These are phyloP conservation scores for Ceuthmochares aereus DNA, from an alignment of 2,113 vertebrate genomes.

Conservation along the genomic window DNA sequence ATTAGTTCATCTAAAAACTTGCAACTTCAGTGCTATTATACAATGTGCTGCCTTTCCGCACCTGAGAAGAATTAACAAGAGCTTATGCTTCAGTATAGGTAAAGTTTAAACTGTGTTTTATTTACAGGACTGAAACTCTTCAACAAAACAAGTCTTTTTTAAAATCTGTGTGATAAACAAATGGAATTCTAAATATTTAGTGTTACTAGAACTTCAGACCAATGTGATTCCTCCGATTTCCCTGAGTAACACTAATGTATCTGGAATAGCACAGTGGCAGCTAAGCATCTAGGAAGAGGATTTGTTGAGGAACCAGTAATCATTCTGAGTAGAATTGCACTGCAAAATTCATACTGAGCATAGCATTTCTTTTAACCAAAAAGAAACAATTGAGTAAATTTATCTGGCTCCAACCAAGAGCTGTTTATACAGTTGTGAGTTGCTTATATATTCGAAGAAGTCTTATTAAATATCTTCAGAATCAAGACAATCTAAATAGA, in stretches of 20 bases:
- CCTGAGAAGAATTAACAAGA: neutral
- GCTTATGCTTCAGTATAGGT: neutral
- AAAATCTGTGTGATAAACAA: neutral
- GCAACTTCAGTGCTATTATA: neutral
- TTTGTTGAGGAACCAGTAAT: neutral
- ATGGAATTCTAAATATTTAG: neutral
- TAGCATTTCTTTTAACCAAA: neutral
- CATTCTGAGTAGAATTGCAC: neutral
- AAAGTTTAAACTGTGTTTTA: neutral
- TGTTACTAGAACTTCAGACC: neutral
- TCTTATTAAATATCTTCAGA: neutral
- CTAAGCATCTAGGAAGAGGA: neutral
- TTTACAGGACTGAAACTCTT: neutral
- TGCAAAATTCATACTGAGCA: neutral
- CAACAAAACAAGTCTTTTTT: neutral
- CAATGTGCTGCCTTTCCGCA: neutral
- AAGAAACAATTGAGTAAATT: neutral
- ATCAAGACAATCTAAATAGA: neutral
- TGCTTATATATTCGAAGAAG: neutral
- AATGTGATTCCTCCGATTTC: neutral
- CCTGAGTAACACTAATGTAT: neutral
- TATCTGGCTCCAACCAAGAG: neutral
- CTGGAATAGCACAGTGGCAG: constrained; percentile 29
- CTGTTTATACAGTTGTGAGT: neutral
- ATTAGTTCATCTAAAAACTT: neutral